Evolutionary conservation across 2,888 invertebrate genomes (phyloP).

Genomic region (Calliopum simillimum): DNA sequence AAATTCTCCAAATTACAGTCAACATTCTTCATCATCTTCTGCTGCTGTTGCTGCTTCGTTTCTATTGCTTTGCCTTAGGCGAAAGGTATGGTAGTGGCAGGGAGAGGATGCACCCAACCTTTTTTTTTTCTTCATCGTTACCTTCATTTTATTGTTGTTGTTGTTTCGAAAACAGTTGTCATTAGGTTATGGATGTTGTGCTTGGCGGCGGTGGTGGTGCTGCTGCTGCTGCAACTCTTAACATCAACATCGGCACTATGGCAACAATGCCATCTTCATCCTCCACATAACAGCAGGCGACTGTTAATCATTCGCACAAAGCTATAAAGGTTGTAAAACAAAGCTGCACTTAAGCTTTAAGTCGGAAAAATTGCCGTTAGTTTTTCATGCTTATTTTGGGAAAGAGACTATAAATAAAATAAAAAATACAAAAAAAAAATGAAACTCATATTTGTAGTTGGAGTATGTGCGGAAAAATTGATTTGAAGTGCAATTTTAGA

Average conservation of each 20-base stretch:
- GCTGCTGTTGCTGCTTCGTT: too few species aligned
- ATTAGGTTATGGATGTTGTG: slow-evolving; percentile 19
- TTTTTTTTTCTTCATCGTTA: background rate
- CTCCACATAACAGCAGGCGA: background rate
- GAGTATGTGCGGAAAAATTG: too few species aligned
- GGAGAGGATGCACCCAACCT: slow-evolving; percentile 12
- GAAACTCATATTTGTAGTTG: background rate
- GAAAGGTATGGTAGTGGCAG: background rate
- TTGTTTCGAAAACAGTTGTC: slow-evolving; percentile 15
- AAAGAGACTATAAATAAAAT: background rate
- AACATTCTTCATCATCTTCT: too few species aligned
- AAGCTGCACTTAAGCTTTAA: slow-evolving; percentile 1
- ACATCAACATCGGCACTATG: slow-evolving; percentile 3
- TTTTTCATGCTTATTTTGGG: background rate
- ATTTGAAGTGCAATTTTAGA: too few species aligned
- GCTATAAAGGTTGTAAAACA: background rate
- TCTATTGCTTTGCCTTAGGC: background rate
- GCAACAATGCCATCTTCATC: background rate
- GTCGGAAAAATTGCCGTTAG: slow-evolving; percentile 1
- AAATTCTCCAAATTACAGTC: background rate
- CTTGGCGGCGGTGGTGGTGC: slow-evolving; percentile 17
- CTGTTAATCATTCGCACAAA: slow-evolving; percentile 29
- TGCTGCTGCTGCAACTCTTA: background rate
- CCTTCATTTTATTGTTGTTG: background rate
- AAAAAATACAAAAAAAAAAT: background rate